These are phyloP conservation scores for Chelonoidis abingdonii DNA, from an alignment of 2,113 vertebrate species.

Conservation along the genomic window DNA sequence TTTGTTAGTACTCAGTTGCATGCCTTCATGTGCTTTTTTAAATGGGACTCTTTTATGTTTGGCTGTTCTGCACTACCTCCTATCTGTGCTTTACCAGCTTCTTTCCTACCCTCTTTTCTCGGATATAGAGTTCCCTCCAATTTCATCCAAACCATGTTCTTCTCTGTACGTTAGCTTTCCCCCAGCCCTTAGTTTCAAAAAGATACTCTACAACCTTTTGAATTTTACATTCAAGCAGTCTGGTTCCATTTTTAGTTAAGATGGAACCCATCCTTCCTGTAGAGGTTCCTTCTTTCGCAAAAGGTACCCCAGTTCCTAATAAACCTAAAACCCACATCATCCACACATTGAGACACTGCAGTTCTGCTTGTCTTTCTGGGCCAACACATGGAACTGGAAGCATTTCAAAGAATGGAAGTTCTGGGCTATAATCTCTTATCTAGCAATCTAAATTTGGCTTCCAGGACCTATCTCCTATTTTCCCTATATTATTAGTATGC, in stretches of 20 bases:
- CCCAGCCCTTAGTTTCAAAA: neutral
- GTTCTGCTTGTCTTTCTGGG: neutral
- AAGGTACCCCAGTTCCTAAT: no score
- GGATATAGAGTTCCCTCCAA: neutral
- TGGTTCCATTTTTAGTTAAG: neutral
- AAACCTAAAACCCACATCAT: neutral
- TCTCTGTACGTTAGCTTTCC: neutral
- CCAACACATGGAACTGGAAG: neutral
- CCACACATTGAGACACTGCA: neutral
- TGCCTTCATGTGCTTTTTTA: no score
- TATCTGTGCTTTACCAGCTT: no score
- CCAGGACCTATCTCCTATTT: neutral
- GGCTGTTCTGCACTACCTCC: no score
- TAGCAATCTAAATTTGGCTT: neutral
- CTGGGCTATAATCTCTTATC: neutral
- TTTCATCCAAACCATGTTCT: neutral
- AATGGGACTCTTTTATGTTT: no score
- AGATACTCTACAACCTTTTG: neutral
- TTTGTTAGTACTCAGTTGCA: no score
- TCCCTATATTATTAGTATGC: neutral
- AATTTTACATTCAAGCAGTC: neutral
- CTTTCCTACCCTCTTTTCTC: no score
- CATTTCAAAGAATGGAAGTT: neutral
- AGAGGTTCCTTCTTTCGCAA: neutral
- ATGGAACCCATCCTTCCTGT: neutral